A percentile compares a stretch with the other conserved stretches of the same genome.
These are phyloP conservation scores for Agonopterix alstromeriana DNA, from an alignment of 2,888 invertebrate species.

Conservation along the genomic window DNA sequence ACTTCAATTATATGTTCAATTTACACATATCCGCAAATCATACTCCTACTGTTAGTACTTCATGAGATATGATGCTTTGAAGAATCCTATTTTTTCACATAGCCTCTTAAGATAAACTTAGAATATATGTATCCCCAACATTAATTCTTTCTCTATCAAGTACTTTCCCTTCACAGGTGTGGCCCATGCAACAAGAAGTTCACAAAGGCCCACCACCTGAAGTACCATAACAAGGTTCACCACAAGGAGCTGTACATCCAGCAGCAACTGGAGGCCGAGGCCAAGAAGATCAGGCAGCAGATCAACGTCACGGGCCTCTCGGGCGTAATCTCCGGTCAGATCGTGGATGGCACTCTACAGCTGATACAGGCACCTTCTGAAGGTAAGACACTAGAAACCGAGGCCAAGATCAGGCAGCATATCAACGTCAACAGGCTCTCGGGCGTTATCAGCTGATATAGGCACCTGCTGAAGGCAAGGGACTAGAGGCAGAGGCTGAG, in stretches of 20 bases:
- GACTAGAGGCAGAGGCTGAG: conserved; percentile 58
- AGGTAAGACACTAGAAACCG: conserved; percentile 49
- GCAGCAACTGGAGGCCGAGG: conserved; percentile 61
- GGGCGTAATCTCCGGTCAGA: conserved; percentile 55
- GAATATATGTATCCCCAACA: too few species aligned
- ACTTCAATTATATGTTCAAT: too few species aligned
- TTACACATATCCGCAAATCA: too few species aligned
- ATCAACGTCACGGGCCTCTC: conserved; percentile 55
- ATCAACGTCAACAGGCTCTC: conserved; percentile 53
- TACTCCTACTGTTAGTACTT: too few species aligned
- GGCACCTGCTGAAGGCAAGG: conserved; percentile 40
- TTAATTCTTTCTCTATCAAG: too few species aligned
- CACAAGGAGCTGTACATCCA: conserved; percentile 68
- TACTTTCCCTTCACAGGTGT: conserved; percentile 34
- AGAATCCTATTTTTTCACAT: too few species aligned
- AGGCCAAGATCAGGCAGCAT: conserved; percentile 63
- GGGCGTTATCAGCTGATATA: conserved; percentile 52
- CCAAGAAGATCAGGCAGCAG: conserved; percentile 62
- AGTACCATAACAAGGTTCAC: conserved; percentile 74
- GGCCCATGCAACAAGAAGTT: conserved; percentile 70
- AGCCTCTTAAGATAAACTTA: too few species aligned
- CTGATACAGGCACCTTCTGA: conserved; percentile 42
- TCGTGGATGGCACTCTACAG: conserved; percentile 61
- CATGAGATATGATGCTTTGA: too few species aligned
- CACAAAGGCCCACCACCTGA: conserved; percentile 70